Percentiles rank a stretch among this genome's conserved stretches.
Evolutionary conservation across 2,113 vertebrate species (phyloP).

Genomic region (Antennarius striatus): DNA sequence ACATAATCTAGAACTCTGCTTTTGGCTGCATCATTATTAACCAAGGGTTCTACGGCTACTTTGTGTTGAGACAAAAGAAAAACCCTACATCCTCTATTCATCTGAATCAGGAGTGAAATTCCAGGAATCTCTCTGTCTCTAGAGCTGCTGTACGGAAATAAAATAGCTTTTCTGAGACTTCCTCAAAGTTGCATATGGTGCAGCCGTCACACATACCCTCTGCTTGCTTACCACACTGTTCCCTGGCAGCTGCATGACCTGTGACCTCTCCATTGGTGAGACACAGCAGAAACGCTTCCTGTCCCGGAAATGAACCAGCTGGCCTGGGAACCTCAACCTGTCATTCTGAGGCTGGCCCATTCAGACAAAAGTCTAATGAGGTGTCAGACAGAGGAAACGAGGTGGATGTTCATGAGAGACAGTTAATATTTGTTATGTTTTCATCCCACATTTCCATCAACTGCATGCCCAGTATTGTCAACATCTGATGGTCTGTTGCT

Average conservation of each 20-base stretch:
- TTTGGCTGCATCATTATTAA: too few species aligned
- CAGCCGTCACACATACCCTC: slow-evolving; percentile 26
- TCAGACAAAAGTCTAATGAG: neutral
- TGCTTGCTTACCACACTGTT: slow-evolving; percentile 14
- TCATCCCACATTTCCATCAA: neutral
- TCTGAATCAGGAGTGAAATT: neutral
- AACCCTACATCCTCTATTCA: neutral
- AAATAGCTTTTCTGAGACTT: too few species aligned
- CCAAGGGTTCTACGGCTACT: too few species aligned
- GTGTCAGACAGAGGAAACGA: neutral
- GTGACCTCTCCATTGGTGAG: slow-evolving; percentile 14
- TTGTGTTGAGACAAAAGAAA: neutral
- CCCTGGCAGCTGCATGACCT: slow-evolving; percentile 38
- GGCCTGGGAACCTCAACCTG: slow-evolving; percentile 16
- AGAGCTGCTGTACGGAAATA: too few species aligned
- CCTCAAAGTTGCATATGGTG: slow-evolving; percentile 34
- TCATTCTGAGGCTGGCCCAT: neutral
- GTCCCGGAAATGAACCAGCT: slow-evolving; percentile 29
- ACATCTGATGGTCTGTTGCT: neutral
- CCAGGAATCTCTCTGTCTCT: neutral
- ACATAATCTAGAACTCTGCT: too few species aligned
- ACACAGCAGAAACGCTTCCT: slow-evolving; percentile 48
- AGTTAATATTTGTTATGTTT: neutral
- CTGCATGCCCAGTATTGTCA: neutral
- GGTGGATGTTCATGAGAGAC: slow-evolving; percentile 3